Evolutionary conservation across 2,888 invertebrate species (phyloP).

Genomic region (Endotricha flammealis): DNA sequence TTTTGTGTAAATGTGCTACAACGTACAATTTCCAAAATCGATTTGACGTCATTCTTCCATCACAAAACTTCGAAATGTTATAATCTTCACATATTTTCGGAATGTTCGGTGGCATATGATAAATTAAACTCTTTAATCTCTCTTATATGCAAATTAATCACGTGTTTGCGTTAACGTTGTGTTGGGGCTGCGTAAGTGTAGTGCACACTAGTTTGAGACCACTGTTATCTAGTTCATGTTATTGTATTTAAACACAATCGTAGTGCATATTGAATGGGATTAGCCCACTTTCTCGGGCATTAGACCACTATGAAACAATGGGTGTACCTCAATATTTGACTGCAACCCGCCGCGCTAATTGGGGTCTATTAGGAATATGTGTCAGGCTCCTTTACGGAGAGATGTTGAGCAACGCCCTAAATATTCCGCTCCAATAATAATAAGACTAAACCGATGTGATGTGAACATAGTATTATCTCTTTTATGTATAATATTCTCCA

Average conservation of each 20-base stretch:
- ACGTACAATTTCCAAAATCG: conserved; percentile 32
- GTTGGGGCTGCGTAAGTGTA: too few species aligned
- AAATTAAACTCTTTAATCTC: too few species aligned
- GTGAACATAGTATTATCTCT: conserved; percentile 28
- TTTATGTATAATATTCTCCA: conserved; percentile 44
- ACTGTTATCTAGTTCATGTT: conserved; percentile 31
- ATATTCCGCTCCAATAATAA: conserved; percentile 36
- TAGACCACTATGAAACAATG: conserved; percentile 22
- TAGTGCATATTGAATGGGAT: conserved; percentile 28
- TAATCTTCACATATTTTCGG: too few species aligned
- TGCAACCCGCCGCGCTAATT: conserved; percentile 57
- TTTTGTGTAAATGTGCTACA: conserved; percentile 14
- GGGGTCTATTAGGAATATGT: conserved; percentile 65
- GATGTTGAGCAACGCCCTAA: conserved; percentile 44
- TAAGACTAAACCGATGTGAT: conserved; percentile 22
- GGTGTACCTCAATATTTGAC: conserved; percentile 28
- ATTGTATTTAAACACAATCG: conserved; percentile 38
- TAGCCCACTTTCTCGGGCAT: conserved; percentile 28
- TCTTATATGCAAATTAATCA: too few species aligned
- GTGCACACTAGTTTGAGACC: background rate
- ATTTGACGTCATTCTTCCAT: conserved; percentile 71
- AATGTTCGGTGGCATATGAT: too few species aligned
- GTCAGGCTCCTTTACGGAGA: conserved; percentile 50
- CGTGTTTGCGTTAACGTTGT: too few species aligned
- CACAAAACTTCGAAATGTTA: conserved; percentile 41